phyloP scores from a whole-genome alignment of 2,888 invertebrate species.

The Homarus gammarus region DNA sequence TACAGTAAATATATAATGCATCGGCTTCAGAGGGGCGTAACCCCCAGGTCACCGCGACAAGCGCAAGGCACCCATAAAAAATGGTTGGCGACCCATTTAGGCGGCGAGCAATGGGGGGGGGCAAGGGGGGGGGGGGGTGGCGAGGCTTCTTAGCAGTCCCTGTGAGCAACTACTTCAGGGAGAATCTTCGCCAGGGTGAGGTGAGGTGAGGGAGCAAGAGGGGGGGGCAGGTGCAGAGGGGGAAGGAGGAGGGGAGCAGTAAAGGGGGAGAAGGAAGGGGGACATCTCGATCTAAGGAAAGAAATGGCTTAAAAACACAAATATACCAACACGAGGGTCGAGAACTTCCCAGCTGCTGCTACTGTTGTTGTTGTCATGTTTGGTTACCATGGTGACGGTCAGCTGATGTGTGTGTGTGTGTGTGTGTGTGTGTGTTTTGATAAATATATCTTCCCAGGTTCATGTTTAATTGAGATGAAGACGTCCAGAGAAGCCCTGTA shows the following conservation, averaged over 20 bases:
- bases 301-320: no score
- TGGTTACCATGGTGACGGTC: no score
- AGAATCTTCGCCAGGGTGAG: background rate
- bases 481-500: no score
- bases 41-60: background rate
- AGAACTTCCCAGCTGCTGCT: no score
- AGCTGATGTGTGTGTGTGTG: no score
- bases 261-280: background rate
- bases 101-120: background rate
- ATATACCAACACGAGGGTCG: no score
- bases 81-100: background rate
- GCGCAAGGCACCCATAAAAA: background rate
- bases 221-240: background rate
- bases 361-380: no score
- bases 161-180: background rate
- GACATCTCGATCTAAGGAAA: no score
- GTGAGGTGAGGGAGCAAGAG: background rate
- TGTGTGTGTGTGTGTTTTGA: no score
- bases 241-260: background rate
- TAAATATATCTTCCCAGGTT: no score
- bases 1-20: background rate
- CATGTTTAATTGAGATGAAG: no score
- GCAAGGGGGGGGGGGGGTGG: no score
- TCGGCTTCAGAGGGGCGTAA: background rate
- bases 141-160: background rate